A percentile compares a stretch with the other conserved stretches of the same genome.
phyloP scores from a whole-genome alignment of 2,113 vertebrate genomes.

The Poicephalus gulielmi region DNA sequence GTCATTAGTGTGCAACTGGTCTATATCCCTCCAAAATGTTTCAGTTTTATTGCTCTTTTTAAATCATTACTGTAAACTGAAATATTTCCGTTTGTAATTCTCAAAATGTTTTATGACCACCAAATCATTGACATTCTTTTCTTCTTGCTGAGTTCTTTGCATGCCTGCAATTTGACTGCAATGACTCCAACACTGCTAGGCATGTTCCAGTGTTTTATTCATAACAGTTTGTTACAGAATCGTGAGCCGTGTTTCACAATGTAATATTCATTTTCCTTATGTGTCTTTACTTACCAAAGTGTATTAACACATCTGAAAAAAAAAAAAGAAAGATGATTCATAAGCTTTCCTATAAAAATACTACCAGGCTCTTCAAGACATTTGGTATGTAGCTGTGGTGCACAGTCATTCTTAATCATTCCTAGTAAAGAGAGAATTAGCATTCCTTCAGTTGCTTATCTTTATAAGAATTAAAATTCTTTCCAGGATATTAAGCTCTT shows the following conservation, averaged over 20 bases:
- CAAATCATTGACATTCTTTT: neutral
- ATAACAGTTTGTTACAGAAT: neutral
- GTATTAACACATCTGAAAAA: neutral
- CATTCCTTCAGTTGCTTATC: conserved; percentile 68
- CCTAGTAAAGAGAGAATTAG: conserved; percentile 58
- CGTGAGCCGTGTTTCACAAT: neutral
- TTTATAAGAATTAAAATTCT: conserved; percentile 72
- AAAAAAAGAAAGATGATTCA: neutral
- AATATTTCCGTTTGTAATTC: neutral
- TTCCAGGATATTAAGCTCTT: conserved; percentile 70
- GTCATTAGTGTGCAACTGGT: neutral
- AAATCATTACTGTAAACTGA: neutral
- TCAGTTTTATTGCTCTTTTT: neutral
- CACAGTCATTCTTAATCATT: conserved; percentile 39
- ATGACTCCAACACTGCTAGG: neutral
- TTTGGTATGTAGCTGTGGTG: neutral
- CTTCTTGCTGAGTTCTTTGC: neutral
- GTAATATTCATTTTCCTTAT: neutral
- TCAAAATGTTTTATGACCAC: neutral
- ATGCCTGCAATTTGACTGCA: neutral
- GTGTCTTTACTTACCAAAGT: neutral
- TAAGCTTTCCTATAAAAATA: neutral
- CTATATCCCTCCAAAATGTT: neutral
- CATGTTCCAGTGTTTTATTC: neutral
- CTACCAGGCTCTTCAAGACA: neutral